phyloP scores from a whole-genome alignment of 2,113 vertebrate genomes.

The Propithecus coquereli region DNA sequence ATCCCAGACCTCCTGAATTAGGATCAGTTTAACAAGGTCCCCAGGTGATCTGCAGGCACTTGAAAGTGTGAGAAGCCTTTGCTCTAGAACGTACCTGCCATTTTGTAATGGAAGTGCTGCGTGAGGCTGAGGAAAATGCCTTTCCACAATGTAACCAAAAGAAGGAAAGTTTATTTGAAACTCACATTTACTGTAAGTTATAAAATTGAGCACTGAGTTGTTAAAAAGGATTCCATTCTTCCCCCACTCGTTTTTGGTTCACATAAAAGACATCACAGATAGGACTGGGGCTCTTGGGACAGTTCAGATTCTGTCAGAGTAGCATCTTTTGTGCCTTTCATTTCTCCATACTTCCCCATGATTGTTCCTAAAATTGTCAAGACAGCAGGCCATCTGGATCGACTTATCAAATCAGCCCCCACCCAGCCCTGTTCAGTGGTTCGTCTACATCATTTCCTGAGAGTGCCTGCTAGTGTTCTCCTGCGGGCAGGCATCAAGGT shows the following conservation, averaged over 20 bases:
- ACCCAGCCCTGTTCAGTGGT: not conserved
- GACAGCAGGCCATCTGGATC: not conserved
- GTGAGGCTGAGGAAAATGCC: not conserved
- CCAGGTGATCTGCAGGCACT: not conserved
- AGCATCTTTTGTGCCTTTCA: not conserved
- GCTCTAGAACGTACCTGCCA: not conserved
- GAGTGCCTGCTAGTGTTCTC: not conserved
- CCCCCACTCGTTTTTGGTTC: not conserved
- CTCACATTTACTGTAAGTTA: not conserved
- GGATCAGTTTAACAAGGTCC: not conserved
- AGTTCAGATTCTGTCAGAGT: not conserved
- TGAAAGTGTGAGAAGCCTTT: not conserved
- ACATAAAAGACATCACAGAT: not conserved
- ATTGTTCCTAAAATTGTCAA: not conserved
- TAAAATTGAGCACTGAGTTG: not conserved
- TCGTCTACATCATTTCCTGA: not conserved
- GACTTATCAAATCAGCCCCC: not conserved
- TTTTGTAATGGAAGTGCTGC: not conserved
- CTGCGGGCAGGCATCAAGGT: not conserved
- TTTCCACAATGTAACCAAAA: not conserved
- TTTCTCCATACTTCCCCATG: not conserved
- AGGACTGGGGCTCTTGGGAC: not conserved
- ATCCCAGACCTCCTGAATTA: not conserved
- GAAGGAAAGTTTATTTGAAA: not conserved
- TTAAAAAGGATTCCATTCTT: not conserved